These are phyloP conservation scores for Dermatophagoides farinae DNA, from an alignment of 1,140 invertebrate species.

Conservation along the genomic window DNA sequence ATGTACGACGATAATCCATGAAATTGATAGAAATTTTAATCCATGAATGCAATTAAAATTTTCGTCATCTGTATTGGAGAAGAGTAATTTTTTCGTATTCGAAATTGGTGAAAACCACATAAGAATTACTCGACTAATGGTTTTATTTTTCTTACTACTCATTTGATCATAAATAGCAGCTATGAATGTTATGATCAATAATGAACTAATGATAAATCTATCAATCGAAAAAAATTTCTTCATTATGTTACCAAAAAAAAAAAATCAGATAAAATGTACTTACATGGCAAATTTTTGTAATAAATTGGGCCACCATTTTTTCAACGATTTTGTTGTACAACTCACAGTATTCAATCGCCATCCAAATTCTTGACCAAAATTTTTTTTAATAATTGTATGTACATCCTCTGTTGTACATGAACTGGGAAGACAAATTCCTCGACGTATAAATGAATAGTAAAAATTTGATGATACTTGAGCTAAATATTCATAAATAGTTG, in stretches of 20 bases:
- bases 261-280: too few species aligned
- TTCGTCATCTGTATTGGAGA: neutral
- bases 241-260: too few species aligned
- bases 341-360: neutral
- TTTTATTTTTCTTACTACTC: neutral
- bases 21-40: too few species aligned
- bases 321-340: neutral
- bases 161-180: too few species aligned
- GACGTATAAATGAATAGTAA: neutral
- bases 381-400: neutral
- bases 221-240: too few species aligned
- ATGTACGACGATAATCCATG: neutral
- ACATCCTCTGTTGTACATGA: neutral
- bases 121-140: neutral
- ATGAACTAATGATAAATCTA: too few species aligned
- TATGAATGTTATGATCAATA: too few species aligned
- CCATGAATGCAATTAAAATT: neutral
- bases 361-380: neutral
- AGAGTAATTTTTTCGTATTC: neutral
- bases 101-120: neutral
- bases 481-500: neutral
- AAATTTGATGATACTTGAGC: neutral
- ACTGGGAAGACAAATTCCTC: neutral
- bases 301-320: too few species aligned
- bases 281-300: too few species aligned